phyloP scores from a whole-genome alignment of 37 sponge, comb jelly and placozoan species.

The Lycopodina hypogea region DNA sequence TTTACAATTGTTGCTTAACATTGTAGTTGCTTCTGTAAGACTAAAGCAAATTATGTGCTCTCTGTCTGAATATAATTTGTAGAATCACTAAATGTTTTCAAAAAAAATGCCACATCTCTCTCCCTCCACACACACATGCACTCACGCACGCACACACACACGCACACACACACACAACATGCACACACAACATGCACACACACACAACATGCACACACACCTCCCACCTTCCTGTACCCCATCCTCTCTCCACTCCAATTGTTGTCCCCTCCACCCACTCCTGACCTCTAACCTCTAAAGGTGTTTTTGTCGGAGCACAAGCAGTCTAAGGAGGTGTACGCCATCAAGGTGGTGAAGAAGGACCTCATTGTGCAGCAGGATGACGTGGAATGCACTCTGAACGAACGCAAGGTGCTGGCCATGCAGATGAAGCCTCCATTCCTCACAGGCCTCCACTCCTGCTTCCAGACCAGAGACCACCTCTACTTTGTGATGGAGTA shows the following conservation, averaged over 20 bases:
- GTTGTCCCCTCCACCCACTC: too few species aligned
- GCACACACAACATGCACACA: too few species aligned
- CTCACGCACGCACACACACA: too few species aligned
- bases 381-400: constrained; percentile 94
- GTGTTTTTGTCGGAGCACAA: constrained; percentile 93
- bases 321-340: constrained; percentile 78
- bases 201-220: too few species aligned
- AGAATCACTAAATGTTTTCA: too few species aligned
- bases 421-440: constrained; percentile 84
- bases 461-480: constrained; percentile 93
- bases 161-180: too few species aligned
- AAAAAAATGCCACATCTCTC: too few species aligned
- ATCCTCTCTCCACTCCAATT: too few species aligned
- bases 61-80: too few species aligned
- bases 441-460: constrained; percentile 87
- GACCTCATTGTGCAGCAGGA: constrained; percentile 93
- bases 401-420: constrained; percentile 92
- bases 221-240: too few species aligned
- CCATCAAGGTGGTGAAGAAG: constrained; percentile 94
- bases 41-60: too few species aligned
- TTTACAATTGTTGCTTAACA: neutral
- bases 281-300: constrained; percentile 26
- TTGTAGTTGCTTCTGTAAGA: neutral
- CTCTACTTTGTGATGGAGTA: constrained; percentile 98
- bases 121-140: too few species aligned